Percentiles rank a stretch among this genome's conserved stretches.
Conservation (phyloP, 2,888 invertebrate species). For the Gasteruption jaculator region DNA sequence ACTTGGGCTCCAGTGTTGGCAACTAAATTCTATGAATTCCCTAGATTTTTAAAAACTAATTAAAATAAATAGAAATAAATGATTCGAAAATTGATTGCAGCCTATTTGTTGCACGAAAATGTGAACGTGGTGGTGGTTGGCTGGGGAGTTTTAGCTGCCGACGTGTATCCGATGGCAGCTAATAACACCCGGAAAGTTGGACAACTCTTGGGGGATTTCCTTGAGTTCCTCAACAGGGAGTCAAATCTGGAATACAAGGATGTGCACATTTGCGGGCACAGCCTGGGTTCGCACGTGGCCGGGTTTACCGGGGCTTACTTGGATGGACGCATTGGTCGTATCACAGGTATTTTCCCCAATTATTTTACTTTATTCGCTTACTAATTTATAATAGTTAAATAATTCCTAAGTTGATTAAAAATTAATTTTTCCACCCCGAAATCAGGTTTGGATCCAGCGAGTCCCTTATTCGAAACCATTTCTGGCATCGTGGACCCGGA, state of each 20-base stretch:
- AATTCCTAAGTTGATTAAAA: not conserved
- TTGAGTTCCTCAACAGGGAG: conserved; percentile 38
- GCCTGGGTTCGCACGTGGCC: conserved; percentile 36
- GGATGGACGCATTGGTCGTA: conserved; percentile 35
- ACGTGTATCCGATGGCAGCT: conserved; percentile 35
- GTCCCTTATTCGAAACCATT: conserved; percentile 53
- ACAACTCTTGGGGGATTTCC: conserved; percentile 36
- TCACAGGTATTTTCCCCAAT: conserved; percentile 32
- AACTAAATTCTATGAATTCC: too few species aligned
- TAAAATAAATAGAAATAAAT: conserved; percentile 5
- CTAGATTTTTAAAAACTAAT: too few species aligned
- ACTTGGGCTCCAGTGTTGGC: too few species aligned
- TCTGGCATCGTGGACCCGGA: conserved; percentile 45
- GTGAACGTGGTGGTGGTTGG: conserved; percentile 43
- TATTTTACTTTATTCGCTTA: too few species aligned
- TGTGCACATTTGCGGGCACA: conserved; percentile 36
- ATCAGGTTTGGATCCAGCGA: conserved; percentile 53
- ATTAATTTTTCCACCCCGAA: conserved; percentile 2
- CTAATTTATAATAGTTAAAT: not conserved
- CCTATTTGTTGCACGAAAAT: conserved; percentile 39
- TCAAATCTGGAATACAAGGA: conserved; percentile 41
- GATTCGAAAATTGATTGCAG: conserved; percentile 23
- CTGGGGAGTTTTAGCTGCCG: conserved; percentile 38
- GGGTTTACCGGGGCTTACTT: conserved; percentile 34
- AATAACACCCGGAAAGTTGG: conserved; percentile 40